Evolutionary conservation across 2,113 vertebrate genomes (phyloP).

Genomic region (Heteronetta atricapilla): DNA sequence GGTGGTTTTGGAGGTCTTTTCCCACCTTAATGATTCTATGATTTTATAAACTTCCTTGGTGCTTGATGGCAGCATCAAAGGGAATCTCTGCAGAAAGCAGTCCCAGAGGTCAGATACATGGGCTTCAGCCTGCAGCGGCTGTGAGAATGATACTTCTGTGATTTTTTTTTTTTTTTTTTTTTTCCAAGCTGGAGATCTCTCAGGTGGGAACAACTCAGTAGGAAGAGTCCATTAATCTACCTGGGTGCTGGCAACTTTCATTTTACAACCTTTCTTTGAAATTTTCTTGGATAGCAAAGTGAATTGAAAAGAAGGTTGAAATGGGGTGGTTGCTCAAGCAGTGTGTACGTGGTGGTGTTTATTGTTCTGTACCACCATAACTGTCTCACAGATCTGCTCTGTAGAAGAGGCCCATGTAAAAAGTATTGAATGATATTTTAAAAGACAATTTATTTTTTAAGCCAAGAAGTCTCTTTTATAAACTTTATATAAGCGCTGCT

Average conservation of each 20-base stretch:
- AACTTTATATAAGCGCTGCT: neutral
- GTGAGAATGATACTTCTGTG: accelerated
- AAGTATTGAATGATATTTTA: neutral
- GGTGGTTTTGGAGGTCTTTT: too few relatives aligned
- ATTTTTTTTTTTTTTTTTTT: too few relatives aligned
- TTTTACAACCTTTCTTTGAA: neutral
- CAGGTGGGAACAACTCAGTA: neutral
- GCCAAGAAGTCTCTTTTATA: neutral
- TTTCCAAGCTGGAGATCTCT: neutral
- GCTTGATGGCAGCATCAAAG: neutral
- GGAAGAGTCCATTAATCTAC: neutral
- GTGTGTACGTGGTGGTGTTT: accelerated
- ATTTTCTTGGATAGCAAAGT: neutral
- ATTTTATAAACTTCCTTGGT: too few relatives aligned
- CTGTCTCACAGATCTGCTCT: neutral
- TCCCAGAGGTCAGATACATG: neutral
- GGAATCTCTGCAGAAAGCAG: neutral
- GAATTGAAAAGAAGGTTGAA: neutral
- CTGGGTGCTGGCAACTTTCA: neutral
- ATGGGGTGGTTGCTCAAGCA: neutral
- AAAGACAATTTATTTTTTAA: neutral
- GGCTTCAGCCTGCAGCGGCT: neutral
- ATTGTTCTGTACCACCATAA: neutral
- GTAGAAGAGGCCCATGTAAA: neutral
- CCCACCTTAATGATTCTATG: too few relatives aligned